phyloP scores from a whole-genome alignment of 2,888 invertebrate species.

The Abrostola triplasia region DNA sequence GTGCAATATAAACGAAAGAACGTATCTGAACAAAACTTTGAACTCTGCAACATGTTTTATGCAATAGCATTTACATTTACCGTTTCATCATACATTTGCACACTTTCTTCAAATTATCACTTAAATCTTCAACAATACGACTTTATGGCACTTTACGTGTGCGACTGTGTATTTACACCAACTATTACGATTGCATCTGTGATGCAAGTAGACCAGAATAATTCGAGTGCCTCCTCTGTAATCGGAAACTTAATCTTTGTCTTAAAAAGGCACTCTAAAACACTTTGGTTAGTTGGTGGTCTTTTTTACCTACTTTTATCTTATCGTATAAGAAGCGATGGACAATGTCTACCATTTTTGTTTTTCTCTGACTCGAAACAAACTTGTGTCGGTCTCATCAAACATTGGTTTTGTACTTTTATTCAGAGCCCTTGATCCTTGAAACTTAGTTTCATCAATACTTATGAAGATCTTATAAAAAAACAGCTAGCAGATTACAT shows the following conservation, averaged over 20 bases:
- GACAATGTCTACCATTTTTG: too few species aligned
- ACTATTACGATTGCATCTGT: slow-evolving; percentile 24
- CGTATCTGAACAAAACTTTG: slow-evolving; percentile 4
- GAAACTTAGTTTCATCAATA: too few species aligned
- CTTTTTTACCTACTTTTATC: too few species aligned
- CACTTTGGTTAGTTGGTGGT: neutral
- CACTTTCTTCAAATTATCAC: slow-evolving; percentile 50
- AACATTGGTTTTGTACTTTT: too few species aligned
- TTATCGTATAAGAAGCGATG: too few species aligned
- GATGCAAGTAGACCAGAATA: slow-evolving; percentile 9
- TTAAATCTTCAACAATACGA: slow-evolving; percentile 18
- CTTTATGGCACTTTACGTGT: slow-evolving; percentile 25
- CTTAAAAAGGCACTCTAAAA: neutral
- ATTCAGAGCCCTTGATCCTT: too few species aligned
- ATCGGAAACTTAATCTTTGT: neutral
- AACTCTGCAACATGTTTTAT: slow-evolving; percentile 25
- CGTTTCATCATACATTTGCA: slow-evolving; percentile 36
- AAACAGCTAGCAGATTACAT: too few species aligned
- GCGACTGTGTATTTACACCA: slow-evolving; percentile 18
- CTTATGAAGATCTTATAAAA: too few species aligned
- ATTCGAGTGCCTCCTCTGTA: neutral
- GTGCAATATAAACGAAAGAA: too few species aligned
- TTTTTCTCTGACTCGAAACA: too few species aligned
- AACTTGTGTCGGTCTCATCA: too few species aligned
- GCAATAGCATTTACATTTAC: slow-evolving; percentile 24